Percentiles rank a stretch among this genome's conserved stretches.
phyloP scores from a whole-genome alignment of 1,140 invertebrate species.

The Epicauta chinensis region DNA sequence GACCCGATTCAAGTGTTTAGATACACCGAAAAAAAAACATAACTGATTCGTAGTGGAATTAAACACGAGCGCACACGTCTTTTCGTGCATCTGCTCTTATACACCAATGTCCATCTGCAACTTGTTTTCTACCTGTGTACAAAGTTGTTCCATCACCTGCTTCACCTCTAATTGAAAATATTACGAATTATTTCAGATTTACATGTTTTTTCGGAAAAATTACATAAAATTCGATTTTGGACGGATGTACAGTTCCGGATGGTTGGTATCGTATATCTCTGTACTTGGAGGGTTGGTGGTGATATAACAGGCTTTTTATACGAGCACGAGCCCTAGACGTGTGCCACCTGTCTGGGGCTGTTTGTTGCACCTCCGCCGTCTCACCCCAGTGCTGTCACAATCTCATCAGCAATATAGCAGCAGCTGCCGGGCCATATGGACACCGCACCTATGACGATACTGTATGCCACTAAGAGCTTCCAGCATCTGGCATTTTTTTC shows the following conservation, averaged over 20 bases:
- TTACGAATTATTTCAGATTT: no score
- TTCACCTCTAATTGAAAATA: not conserved
- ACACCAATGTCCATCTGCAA: not conserved
- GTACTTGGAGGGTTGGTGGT: not conserved
- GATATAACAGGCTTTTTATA: not conserved
- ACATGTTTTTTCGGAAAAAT: no score
- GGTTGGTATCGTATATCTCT: not conserved
- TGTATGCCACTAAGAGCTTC: no score
- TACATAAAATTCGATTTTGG: no score
- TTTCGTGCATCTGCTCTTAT: conserved; percentile 3
- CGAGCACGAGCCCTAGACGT: conserved; percentile 14
- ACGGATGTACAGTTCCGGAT: no score
- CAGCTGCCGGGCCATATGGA: conserved; percentile 18
- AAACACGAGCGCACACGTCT: not conserved
- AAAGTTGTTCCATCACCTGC: not conserved
- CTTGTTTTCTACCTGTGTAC: not conserved
- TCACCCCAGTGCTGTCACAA: not conserved
- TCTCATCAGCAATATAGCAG: conserved; percentile 6
- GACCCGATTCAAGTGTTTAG: no score
- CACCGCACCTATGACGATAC: not conserved
- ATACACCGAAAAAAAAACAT: no score
- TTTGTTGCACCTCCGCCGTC: not conserved
- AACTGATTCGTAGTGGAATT: no score
- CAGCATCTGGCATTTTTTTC: no score
- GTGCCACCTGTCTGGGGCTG: conserved; percentile 11